Evolutionary conservation across 2,888 invertebrate genomes (phyloP), one percentile per base, ranked within the genome.

Genomic region (Phorcus lineatus): DNA sequence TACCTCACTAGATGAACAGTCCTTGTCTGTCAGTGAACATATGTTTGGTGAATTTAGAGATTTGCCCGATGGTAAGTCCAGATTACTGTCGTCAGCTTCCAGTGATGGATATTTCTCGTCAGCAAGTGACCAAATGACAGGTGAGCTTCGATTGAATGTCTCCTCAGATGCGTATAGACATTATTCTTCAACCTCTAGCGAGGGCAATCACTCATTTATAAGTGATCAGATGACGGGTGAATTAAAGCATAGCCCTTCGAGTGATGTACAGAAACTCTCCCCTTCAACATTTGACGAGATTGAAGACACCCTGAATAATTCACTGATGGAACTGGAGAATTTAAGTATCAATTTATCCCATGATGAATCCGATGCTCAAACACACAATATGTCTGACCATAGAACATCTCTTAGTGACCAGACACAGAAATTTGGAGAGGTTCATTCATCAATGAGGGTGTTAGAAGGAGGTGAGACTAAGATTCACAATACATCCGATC

Each of bases 191-290:
- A 57, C 57, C 1, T 70, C 70, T 9, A 70, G 70, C 31, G 70
- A 70, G n/a, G 70, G 70, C 9, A 40, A 70, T 36, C 70, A 70
- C 36, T 70, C 70, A 7, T 16, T 70, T 36, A 40, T 40, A 9
- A 70, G 70, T 40, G 70, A 70, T 70, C 70, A 70, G 19, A 70
- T 70, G 70, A 70, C 70, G 3, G 70, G 70, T 31, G 70, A 70
- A n/a, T 36, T 70, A 2, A 31, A 40, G 40, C 40, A 28, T 13
- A 31, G 36, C 19, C 70, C 70, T 19, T 31, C 70, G 13, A 19
- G 36, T 67, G 67, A 67, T 67, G 24, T 16, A 13, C 31, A 28
- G 17, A 31, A 67, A 31, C 36, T n/a, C n/a, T 40, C 70, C 36
- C 3, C 36, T 17, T 70, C 70, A 16, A 31, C 70, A 40, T n/a